phyloP scores from a whole-genome alignment of 2,888 invertebrate genomes.

The Spisula subtruncata region DNA sequence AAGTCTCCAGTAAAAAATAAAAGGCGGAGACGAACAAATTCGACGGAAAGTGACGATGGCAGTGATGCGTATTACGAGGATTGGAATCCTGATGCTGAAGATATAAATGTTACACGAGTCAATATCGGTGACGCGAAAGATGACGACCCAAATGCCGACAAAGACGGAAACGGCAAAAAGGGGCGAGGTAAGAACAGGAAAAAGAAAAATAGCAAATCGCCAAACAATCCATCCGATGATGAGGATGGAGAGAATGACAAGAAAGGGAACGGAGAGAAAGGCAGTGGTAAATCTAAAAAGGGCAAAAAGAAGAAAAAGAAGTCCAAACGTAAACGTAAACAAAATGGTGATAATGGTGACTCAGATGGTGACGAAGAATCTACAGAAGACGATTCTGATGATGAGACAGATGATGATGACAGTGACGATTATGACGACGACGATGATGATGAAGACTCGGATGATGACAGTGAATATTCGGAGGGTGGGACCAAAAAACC shows the following conservation, averaged over 20 bases:
- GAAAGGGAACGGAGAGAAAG: not conserved
- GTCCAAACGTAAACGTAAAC: not conserved
- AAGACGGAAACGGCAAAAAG: not conserved
- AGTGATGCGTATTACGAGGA: slow-evolving; percentile 56
- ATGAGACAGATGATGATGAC: not conserved
- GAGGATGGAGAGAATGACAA: not conserved
- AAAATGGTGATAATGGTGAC: not conserved
- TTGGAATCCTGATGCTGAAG: slow-evolving; percentile 66
- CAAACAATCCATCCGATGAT: not conserved
- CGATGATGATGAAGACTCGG: not conserved
- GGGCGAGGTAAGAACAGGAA: slow-evolving; percentile 23
- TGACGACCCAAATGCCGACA: not conserved
- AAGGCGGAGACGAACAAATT: not conserved
- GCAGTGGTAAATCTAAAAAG: not conserved
- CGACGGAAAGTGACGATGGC: slow-evolving; percentile 24
- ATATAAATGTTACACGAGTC: slow-evolving; percentile 48
- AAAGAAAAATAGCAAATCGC: slow-evolving; percentile 1
- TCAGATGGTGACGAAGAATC: slow-evolving; percentile 38
- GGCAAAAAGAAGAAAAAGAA: not conserved
- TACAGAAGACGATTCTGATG: slow-evolving; percentile 28
- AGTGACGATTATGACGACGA: not conserved
- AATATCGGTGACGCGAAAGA: slow-evolving; percentile 21
- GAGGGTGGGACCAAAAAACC: not conserved
- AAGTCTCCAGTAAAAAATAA: not conserved
- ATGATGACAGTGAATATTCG: not conserved